Evolutionary conservation across 2,113 vertebrate genomes (phyloP).

Genomic region (Himantopus leucocephalus): DNA sequence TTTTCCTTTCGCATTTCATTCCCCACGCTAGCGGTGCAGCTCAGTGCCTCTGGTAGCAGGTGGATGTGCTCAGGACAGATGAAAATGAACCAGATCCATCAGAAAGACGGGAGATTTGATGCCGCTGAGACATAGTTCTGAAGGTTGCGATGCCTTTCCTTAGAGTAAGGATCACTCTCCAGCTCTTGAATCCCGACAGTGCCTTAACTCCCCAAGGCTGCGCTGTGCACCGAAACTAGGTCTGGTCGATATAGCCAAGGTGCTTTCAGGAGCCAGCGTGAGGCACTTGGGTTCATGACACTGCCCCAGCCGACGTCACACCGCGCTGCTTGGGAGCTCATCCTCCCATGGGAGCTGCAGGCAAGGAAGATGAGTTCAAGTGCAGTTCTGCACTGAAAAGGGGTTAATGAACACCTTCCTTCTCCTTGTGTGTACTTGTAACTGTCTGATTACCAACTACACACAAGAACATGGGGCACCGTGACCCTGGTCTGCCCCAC

Average conservation of each 20-base stretch:
- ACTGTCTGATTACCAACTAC: not conserved
- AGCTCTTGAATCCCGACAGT: not conserved
- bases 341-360: not conserved
- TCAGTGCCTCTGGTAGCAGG: not conserved
- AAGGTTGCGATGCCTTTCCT: not conserved
- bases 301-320: not conserved
- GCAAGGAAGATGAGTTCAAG: not conserved
- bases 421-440: not conserved
- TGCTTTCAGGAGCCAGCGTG: not conserved
- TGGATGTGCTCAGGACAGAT: not conserved
- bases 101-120: not conserved
- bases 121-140: not conserved
- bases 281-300: not conserved
- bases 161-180: not conserved
- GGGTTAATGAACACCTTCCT: not conserved
- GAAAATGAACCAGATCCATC: not conserved
- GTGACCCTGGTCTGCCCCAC: not conserved
- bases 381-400: not conserved
- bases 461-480: rapidly evolving
- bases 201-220: not conserved
- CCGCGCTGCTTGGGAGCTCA: not conserved
- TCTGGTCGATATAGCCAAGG: not conserved
- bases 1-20: not conserved
- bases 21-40: rapidly evolving
- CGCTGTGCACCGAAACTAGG: not conserved